phyloP scores from a whole-genome alignment of 2,113 vertebrate genomes.

The Otis tarda region DNA sequence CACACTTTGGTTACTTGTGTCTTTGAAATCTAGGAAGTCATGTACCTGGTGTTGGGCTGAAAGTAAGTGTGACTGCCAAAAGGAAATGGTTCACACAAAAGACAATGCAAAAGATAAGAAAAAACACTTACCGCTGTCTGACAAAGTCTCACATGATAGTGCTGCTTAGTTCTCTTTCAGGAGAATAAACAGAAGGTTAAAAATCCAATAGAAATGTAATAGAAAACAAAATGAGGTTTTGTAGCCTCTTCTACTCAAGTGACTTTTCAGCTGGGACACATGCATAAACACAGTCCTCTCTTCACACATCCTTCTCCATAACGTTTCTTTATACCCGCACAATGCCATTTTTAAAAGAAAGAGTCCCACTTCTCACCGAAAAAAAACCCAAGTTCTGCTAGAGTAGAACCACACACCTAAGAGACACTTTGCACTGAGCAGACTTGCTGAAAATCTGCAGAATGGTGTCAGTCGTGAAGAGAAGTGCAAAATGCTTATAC shows the following conservation, averaged over 20 bases:
- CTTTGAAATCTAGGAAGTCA: background rate
- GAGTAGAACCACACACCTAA: background rate
- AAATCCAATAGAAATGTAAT: background rate
- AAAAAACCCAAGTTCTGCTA: background rate
- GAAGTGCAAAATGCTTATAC: background rate
- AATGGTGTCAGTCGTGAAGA: background rate
- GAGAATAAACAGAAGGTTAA: background rate
- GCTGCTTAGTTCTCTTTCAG: background rate
- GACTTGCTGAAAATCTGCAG: background rate
- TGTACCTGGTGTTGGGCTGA: background rate
- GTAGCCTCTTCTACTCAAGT: background rate
- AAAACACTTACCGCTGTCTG: background rate
- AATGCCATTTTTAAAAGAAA: background rate
- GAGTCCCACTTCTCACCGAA: background rate
- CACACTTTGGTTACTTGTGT: background rate
- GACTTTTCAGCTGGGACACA: background rate
- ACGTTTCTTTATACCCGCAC: background rate
- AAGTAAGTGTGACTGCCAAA: background rate
- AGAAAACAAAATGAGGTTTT: background rate
- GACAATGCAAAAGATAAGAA: background rate
- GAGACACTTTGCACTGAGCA: background rate
- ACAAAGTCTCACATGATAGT: background rate
- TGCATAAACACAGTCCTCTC: background rate
- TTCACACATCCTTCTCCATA: background rate
- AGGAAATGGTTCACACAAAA: background rate